Evolutionary conservation across 1,140 invertebrate species (phyloP).

Genomic region (Rhagoletis pomonella): DNA sequence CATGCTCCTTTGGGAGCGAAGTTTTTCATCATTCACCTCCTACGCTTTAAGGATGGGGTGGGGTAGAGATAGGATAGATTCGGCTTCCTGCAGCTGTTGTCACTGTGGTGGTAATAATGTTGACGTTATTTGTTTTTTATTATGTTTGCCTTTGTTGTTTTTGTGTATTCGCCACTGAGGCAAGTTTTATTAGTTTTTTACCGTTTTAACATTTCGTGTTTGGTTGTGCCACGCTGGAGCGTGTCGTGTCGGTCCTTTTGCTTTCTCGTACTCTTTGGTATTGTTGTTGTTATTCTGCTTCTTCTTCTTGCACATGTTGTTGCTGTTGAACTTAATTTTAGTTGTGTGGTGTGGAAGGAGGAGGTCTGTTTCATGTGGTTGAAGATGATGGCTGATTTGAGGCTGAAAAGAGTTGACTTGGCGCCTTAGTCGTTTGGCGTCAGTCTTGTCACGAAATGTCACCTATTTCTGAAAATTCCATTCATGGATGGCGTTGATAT

Average conservation of each 20-base stretch:
- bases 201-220: neutral
- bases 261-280: neutral
- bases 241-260: neutral
- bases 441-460: slow-evolving; percentile 55
- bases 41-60: neutral
- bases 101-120: neutral
- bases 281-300: slow-evolving; percentile 55
- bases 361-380: neutral
- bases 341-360: neutral
- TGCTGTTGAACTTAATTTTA: slow-evolving; percentile 53
- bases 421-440: slow-evolving; percentile 51
- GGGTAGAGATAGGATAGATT: neutral
- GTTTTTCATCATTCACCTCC: neutral
- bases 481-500: neutral
- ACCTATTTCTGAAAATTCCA: slow-evolving; percentile 55
- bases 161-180: neutral
- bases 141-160: neutral
- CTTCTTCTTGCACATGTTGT: slow-evolving; percentile 55
- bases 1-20: slow-evolving; percentile 65
- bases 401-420: slow-evolving; percentile 51
- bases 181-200: neutral
- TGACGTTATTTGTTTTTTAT: neutral
- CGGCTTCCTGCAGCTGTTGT: neutral
- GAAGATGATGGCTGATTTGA: neutral
- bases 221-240: too few relatives aligned